Base-by-base conservation (phyloP, 2,888 invertebrate species). In the Rhogogaster chlorosoma region DNA sequence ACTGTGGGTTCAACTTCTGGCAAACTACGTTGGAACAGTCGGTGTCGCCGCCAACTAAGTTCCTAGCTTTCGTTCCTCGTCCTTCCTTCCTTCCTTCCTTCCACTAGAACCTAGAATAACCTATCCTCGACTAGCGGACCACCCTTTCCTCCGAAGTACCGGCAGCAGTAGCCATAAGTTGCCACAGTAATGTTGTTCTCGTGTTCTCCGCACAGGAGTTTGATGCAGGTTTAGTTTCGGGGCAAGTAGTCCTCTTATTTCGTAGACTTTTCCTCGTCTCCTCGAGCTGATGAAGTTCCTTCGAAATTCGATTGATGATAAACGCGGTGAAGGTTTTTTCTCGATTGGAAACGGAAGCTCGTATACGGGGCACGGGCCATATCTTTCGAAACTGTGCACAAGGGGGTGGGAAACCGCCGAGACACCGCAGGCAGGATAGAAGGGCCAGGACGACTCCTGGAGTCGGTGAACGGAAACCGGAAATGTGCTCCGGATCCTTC, bases 401-500 rank as follows among this genome's bases (percentile, higher is more conserved):
- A 80, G 61, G 57, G 53, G 57, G 22, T 6, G 36, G 64, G 26
- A 80, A 80, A 77, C 71, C 71, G 18, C 77, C 53, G 64, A 38
- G 32, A 57, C 36, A 83, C 83, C 83, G 83, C 83, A 67, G 70
- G 45, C 18, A 67, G 67, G 61, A 64, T 38, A 36, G 61, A 61
- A 61, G 32, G 36, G 80, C 7, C 22, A 61, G 36, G 61, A 80
- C 61, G 61, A 80, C 36, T 61, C 29, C 83, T 57, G 77, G 90
- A 90, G 90, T 89, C 92, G 90, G 87, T 88, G 88, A 90, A 89
- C 94, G 94, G 94, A 94, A 94, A 92, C 91, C 91, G 94, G 94
- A 94, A 93, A 94, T 93, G 94, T 93, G 93, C 91, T 92, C 92
- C 94, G 94, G 94, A 93, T 93, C 91, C 93, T 93, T 93, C 92